phyloP scores from a whole-genome alignment of 2,113 vertebrate genomes.

The Saguinus imperator region DNA sequence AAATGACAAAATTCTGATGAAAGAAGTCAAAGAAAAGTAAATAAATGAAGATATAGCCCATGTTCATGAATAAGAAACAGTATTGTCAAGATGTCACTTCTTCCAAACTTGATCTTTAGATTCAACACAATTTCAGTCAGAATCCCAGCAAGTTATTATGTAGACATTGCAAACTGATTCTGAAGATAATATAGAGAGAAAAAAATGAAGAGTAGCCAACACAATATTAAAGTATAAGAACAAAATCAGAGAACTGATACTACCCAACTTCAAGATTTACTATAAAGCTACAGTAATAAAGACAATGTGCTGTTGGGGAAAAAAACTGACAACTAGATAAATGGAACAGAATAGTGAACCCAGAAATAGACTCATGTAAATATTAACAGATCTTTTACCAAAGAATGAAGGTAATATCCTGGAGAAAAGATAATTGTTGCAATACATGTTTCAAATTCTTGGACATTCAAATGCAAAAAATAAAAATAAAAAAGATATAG shows the following conservation, averaged over 20 bases:
- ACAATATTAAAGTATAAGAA: background rate
- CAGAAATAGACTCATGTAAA: background rate
- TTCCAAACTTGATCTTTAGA: background rate
- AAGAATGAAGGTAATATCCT: too few species aligned
- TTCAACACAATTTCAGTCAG: background rate
- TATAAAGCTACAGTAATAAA: background rate
- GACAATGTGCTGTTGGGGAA: background rate
- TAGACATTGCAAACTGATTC: background rate
- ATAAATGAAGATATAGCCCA: background rate
- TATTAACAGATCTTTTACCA: background rate
- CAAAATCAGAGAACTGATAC: background rate
- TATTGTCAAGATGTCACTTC: background rate
- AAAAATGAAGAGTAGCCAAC: background rate
- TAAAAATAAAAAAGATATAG: too few species aligned
- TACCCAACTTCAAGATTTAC: background rate
- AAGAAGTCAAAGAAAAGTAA: background rate
- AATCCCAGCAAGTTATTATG: background rate
- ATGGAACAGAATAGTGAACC: background rate
- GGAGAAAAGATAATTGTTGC: background rate
- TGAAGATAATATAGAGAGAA: background rate
- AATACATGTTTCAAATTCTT: background rate
- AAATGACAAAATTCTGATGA: background rate
- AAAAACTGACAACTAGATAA: background rate
- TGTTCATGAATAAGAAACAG: background rate
- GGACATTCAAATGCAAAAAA: too few species aligned